Conservation (phyloP, 2,888 invertebrate species). For the Therioaphis trifolii region DNA sequence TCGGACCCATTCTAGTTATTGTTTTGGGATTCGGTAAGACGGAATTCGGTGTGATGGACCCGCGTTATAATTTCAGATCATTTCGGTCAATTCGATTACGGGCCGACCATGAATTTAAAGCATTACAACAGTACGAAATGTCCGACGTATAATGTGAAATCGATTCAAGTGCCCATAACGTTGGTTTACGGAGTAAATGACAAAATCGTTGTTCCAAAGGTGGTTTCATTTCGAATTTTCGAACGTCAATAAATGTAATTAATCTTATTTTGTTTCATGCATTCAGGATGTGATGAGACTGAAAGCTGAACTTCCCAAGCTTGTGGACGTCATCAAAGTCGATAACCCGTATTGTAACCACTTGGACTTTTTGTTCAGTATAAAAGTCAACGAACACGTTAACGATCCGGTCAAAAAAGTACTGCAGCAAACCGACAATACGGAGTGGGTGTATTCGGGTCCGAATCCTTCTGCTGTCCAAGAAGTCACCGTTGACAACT, state of each 20-base stretch:
- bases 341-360: slow-evolving; percentile 75
- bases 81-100: slow-evolving; percentile 73
- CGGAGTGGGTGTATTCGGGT: slow-evolving; percentile 11
- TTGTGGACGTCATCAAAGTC: slow-evolving; percentile 71
- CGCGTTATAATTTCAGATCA: slow-evolving; percentile 72
- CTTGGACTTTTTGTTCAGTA: slow-evolving; percentile 76
- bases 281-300: slow-evolving; percentile 73
- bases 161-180: slow-evolving; percentile 73
- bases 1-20: too few species aligned
- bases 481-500: not conserved
- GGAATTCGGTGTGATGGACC: too few species aligned
- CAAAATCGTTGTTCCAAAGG: slow-evolving; percentile 73
- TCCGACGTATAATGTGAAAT: slow-evolving; percentile 73
- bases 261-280: not conserved
- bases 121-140: slow-evolving; percentile 72
- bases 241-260: too few species aligned
- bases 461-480: not conserved
- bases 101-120: slow-evolving; percentile 70
- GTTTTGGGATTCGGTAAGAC: too few species aligned
- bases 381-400: not conserved
- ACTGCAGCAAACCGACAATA: slow-evolving; percentile 11
- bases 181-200: slow-evolving; percentile 76
- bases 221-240: slow-evolving; percentile 67
- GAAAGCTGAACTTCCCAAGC: slow-evolving; percentile 71
- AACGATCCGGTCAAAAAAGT: slow-evolving; percentile 29